Base-by-base conservation (phyloP, 2,888 invertebrate species). In the Heliconius hortense region DNA sequence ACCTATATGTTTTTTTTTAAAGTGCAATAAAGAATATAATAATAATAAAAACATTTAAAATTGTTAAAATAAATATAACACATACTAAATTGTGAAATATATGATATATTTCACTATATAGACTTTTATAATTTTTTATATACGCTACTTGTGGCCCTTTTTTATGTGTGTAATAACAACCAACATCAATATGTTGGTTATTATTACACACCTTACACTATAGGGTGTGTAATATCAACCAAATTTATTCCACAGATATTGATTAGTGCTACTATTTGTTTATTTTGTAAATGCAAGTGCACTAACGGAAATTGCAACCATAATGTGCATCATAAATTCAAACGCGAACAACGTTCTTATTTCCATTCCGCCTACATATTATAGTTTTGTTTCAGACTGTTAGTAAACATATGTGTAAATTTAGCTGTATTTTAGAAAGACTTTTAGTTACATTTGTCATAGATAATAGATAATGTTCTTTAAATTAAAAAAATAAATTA, bases 281-380 rank as follows among this genome's bases (percentile, higher is more conserved):
- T 73, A 56, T 76, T 70, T 73, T 63, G 76, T 76, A 73, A 43
- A 63, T 69, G 76, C 71, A 70, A 76, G 76, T 66, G 69, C 59
- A 68, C 76, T 66, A 70, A 66, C 73, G 70, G 76, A 76, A 73
- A 69, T 73, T 76, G 72, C 76, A 59, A 73, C 64, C 73, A 73
- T 76, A 76, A 76, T 73, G 73, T 70, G 76, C 76, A 70, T 76
- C 76, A 73, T 76, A 76, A 76, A 76, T 76, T 64, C 76, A 69
- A 76, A 70, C 69, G 63, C 73, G 70, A 73, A 76, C 76, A 64
- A 72, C 68, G 73, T 73, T 70, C 73, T 71, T 62, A 71, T 43
- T 71, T 60, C 71, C 39, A 71, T 62, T 71, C 28, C 43, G 35
- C 60, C 71, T 71, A 62, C 43, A 62, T 62, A 71, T 62, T 62